Conservation (phyloP, 2,113 vertebrate genomes). For the Chrysemys picta region DNA sequence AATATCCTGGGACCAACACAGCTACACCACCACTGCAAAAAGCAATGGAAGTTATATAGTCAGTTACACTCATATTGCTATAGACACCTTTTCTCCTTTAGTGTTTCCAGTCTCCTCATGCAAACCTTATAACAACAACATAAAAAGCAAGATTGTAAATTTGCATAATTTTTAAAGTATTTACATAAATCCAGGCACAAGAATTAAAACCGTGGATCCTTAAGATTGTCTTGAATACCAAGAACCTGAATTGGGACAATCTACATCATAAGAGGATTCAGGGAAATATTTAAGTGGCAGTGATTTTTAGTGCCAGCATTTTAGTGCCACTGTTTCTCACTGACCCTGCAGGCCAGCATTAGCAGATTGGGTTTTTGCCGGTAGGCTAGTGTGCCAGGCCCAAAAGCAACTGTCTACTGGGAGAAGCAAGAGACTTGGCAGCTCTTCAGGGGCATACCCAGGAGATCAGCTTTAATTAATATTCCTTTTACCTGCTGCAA, state of each 20-base stretch:
- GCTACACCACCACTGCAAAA: background rate
- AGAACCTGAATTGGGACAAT: fast-evolving
- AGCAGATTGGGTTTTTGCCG: background rate
- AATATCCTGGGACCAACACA: background rate
- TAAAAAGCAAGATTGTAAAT: fast-evolving
- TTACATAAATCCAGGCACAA: fast-evolving
- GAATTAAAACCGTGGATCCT: fast-evolving
- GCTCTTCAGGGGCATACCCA: background rate
- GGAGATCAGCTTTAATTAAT: background rate
- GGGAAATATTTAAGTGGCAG: background rate
- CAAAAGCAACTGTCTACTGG: background rate
- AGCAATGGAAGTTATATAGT: background rate
- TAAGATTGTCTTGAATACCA: fast-evolving
- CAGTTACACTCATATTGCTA: background rate
- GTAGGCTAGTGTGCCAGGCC: background rate
- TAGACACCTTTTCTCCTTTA: background rate
- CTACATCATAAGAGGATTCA: background rate
- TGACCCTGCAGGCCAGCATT: background rate
- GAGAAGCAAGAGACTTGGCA: background rate
- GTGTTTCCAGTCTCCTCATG: fast-evolving
- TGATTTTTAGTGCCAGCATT: background rate
- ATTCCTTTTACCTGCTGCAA: background rate
- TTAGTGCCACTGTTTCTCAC: background rate
- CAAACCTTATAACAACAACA: fast-evolving
- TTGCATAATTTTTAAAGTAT: fast-evolving